These are phyloP conservation scores for Gadus chalcogrammus DNA, from an alignment of 2,113 vertebrate species.

Conservation along the genomic window DNA sequence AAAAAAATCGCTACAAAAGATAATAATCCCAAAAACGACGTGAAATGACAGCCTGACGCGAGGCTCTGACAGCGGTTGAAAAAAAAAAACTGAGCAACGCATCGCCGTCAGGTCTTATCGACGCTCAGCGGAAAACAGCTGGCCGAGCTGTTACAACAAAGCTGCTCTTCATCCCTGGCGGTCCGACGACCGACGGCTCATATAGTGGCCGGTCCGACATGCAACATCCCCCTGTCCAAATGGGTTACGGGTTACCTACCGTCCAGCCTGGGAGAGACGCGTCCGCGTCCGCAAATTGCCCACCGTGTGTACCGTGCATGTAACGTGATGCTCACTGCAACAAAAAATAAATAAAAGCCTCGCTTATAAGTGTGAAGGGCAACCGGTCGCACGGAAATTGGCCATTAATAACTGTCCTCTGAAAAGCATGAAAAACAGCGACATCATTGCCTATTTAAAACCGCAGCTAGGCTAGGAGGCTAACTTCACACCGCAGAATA, in stretches of 20 bases:
- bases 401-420: conserved; percentile 39
- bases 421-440: conserved; percentile 21
- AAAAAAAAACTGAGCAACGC: too few relatives aligned
- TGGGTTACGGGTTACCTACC: too few relatives aligned
- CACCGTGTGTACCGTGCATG: background rate
- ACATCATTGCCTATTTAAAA: conserved; percentile 19
- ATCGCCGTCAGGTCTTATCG: too few relatives aligned
- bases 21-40: background rate
- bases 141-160: too few relatives aligned
- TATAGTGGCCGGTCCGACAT: too few relatives aligned
- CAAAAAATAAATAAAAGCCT: background rate
- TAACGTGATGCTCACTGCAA: background rate
- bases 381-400: conserved; percentile 36
- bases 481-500: conserved; percentile 38
- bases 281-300: background rate
- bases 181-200: too few relatives aligned
- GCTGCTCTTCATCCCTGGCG: too few relatives aligned
- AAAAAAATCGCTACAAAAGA: too few relatives aligned
- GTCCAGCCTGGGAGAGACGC: background rate
- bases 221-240: too few relatives aligned
- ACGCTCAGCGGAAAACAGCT: too few relatives aligned
- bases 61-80: too few relatives aligned
- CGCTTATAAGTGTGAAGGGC: conserved; percentile 5
- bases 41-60: background rate
- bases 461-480: conserved; percentile 60